These are phyloP conservation scores for Eospalax fontanierii DNA, from an alignment of 2,797 vertebrate species.

Conservation along the genomic window DNA sequence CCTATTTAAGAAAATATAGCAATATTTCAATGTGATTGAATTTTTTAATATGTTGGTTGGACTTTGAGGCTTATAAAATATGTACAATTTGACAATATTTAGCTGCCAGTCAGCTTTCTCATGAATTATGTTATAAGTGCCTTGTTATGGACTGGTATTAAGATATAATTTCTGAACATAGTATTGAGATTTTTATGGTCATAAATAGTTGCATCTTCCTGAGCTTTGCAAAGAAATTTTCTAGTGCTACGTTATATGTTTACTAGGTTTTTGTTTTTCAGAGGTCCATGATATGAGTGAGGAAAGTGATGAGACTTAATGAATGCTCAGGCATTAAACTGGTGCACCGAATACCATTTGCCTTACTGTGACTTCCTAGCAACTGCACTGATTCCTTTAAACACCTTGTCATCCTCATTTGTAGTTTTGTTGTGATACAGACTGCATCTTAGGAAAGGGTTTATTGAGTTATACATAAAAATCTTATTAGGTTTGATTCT, in stretches of 20 bases:
- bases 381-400: conserved; percentile 42
- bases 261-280: conserved; percentile 21
- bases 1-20: neutral
- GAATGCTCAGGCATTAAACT: neutral
- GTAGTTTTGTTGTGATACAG: neutral
- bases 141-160: conserved; percentile 1
- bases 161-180: neutral
- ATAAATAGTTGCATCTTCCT: conserved; percentile 39
- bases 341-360: conserved; percentile 16
- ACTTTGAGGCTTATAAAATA: conserved; percentile 25
- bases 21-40: conserved; percentile 53
- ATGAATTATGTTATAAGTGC: neutral
- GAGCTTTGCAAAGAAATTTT: neutral
- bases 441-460: neutral
- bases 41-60: conserved; percentile 40
- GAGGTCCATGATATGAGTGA: neutral
- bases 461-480: conserved; percentile 19
- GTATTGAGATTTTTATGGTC: neutral
- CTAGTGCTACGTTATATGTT: neutral
- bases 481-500: conserved; percentile 51
- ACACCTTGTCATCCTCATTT: neutral
- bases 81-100: conserved; percentile 32
- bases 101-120: conserved; percentile 1
- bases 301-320: neutral
- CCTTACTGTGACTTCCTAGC: neutral